Evolutionary conservation across 1,140 invertebrate genomes (phyloP), one percentile per base, ranked within the genome.

Genomic region (Steinernema khuongi): DNA sequence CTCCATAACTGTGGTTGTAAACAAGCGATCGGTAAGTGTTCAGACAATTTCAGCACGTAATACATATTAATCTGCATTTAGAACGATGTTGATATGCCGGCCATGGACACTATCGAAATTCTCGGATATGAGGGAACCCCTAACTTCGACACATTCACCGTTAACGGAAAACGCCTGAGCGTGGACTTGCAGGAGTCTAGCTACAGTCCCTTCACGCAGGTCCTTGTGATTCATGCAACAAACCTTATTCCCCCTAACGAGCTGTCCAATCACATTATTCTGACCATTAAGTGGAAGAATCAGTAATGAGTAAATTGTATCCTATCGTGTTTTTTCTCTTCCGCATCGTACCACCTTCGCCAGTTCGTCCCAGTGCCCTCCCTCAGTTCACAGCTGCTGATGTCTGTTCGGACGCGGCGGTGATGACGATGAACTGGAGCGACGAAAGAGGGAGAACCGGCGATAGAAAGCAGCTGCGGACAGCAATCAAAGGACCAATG

Each of bases 71-170:
- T 28, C 22, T 18, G 2, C 11, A 1, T 0, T 31, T 73, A 76
- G 71, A 73, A 33, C 31, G 68, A 66, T 0, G 68, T 75, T 7
- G 68, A 68, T 31, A 60, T 74, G 22, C 74, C 74, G 22, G 50
- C 74, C 29, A 30, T 78, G 2, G 71, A 77, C 18, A 73, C 33
- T 26, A 66, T 78, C 17, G 77, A 78, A 30, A 74, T 78, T 29
- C 77, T 78, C 77, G 72, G 67, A 7, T 78, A 74, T 60, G 68
- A 71, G 7, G 41, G 30, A 1, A 29, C 67, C 2, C 74, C 74
- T 1, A 69, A 77, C 29, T 78, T 67, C 66, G 30, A 32, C 36
- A 74, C 71, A 17, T 78, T 78, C 68, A 69, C 32, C 31, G 18
- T 78, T 17, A 74, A 77, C 50, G 77, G 77, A 31, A 31, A 73